Conservation (phyloP, 1,140 invertebrate genomes). For the Augochlora pura region DNA sequence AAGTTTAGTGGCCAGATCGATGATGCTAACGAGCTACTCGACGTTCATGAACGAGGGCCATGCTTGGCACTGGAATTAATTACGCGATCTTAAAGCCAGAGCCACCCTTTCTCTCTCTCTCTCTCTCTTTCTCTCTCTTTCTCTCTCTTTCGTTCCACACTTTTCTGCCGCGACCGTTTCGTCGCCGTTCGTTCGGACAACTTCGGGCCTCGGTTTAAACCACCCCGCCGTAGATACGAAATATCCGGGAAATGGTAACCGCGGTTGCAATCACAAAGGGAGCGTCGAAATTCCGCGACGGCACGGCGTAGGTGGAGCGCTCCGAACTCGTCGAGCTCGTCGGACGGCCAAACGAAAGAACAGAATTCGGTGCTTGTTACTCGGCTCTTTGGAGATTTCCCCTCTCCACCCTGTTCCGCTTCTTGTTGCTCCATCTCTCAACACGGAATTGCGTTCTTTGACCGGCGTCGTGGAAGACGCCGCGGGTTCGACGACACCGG, state of each 20-base stretch:
- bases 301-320: neutral
- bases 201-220: neutral
- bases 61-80: constrained; percentile 42
- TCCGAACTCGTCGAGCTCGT: neutral
- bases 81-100: constrained; percentile 6
- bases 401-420: too few species aligned
- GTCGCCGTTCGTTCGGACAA: constrained; percentile 3
- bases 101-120: too few species aligned
- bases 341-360: neutral
- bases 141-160: constrained; percentile 4
- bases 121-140: too few species aligned
- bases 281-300: neutral
- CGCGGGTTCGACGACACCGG: constrained; percentile 44
- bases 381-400: neutral
- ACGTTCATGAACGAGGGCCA: neutral
- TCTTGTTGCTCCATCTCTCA: neutral
- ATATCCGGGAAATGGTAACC: neutral
- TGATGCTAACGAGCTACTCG: constrained; percentile 36
- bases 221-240: neutral
- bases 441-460: constrained; percentile 12
- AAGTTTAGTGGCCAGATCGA: constrained; percentile 28
- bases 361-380: constrained; percentile 26
- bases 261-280: neutral
- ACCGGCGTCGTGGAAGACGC: constrained; percentile 28
- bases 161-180: constrained; percentile 20